These are phyloP conservation scores for Dinoponera quadriceps DNA, from an alignment of 1,140 invertebrate genomes.

Conservation along the genomic window DNA sequence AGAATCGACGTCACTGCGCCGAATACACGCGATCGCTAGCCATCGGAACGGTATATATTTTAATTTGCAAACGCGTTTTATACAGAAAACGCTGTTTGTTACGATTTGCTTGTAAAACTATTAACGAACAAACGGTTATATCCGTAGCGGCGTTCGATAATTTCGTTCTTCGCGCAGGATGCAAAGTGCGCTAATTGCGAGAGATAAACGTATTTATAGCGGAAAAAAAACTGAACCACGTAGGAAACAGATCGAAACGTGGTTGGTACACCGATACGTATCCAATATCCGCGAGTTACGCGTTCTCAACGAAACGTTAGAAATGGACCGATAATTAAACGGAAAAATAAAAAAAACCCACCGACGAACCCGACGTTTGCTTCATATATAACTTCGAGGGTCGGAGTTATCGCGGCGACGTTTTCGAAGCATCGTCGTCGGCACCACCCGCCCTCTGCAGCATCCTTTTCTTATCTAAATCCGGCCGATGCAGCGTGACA, in stretches of 20 bases:
- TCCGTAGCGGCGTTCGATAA: background rate
- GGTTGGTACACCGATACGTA: background rate
- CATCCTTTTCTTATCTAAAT: constrained; percentile 62
- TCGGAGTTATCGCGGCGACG: background rate
- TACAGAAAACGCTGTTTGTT: background rate
- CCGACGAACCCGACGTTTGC: background rate
- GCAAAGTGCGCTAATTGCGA: background rate
- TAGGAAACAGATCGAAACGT: constrained; percentile 1
- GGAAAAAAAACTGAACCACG: constrained; percentile 22
- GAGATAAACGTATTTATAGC: background rate
- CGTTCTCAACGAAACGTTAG: background rate
- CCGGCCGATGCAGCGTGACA: constrained; percentile 37
- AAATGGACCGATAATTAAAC: background rate
- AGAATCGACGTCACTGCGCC: background rate
- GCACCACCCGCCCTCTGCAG: background rate
- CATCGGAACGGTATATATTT: background rate
- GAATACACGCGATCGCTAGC: background rate
- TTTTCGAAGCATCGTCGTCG: background rate
- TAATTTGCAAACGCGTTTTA: constrained; percentile 2
- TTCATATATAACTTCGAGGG: background rate
- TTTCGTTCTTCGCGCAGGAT: background rate
- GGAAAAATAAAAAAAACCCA: background rate
- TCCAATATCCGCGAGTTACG: background rate
- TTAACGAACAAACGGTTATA: constrained; percentile 30
- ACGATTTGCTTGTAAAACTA: constrained; percentile 17